Evolutionary conservation across 2,888 invertebrate genomes (phyloP), one percentile per base, ranked within the genome.

Genomic region (Leucophora obtusa): DNA sequence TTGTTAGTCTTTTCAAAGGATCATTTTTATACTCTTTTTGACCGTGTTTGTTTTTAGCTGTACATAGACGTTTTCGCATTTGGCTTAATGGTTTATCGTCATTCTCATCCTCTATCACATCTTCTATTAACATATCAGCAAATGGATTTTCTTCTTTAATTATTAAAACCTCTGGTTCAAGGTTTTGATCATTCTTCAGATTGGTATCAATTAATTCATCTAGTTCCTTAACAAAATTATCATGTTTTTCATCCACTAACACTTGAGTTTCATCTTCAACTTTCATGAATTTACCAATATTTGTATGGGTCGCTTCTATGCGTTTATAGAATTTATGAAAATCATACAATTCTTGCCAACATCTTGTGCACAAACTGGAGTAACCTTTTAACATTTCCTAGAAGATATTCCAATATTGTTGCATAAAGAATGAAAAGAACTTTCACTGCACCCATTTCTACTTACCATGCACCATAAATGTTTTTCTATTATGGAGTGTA

Each of bases 261-360:
- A 6, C 14, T 56, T 56, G 24, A 14, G 7, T n/a, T 2, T 6
- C n/a, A n/a, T n/a, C 5, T 28, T 72, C 78, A 0, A 38, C 6
- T 73, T 79, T 79, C 43, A 79, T 28, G 0, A 43, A 8, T 35
- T 51, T 58, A 6, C 62, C 54, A 73, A 68, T 50, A 17, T 73
- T 56, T 9, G n/a, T 17, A 51, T 75, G 79, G 28, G 70, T 66
- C n/a, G 60, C 56, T 24, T 75, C 75, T 54, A 75, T 33, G 14
- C 79, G 74, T 17, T 63, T 60, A 54, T 68, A 79, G 24, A 79
- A 79, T 63, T 74, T 79, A n/a, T 79, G 69, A 47, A 79, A 79
- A 43, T 17, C 47, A 14, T 69, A 43, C 18, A 79, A 63, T 10
- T 65, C 69, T 43, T 54, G 50, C 79, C 79, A 79, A 14, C 79